Percentiles rank a stretch among this genome's conserved stretches.
phyloP scores from a whole-genome alignment of 2,797 vertebrate species.

The Chelonia mydas region DNA sequence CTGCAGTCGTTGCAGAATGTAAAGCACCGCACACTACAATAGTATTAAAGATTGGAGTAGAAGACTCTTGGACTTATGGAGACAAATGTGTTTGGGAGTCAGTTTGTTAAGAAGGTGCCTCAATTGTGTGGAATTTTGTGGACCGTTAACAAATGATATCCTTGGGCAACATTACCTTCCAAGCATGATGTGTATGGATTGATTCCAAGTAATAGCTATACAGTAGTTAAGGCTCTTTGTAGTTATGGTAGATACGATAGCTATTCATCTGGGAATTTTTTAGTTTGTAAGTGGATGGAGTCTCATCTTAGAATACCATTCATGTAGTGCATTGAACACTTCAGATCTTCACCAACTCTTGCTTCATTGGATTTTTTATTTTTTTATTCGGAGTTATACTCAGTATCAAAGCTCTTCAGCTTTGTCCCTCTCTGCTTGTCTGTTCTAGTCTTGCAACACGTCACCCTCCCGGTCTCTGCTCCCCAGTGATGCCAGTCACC shows the following conservation, averaged over 20 bases:
- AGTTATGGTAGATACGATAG: not conserved
- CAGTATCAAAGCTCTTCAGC: not conserved
- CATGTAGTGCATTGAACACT: not conserved
- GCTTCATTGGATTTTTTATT: not conserved
- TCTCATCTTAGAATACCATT: not conserved
- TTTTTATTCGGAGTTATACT: not conserved
- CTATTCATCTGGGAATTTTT: not conserved
- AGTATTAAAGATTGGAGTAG: not conserved
- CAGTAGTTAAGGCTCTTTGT: not conserved
- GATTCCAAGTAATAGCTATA: not conserved
- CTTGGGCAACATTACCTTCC: not conserved
- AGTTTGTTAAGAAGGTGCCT: not conserved
- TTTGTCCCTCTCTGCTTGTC: not conserved
- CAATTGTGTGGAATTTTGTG: not conserved
- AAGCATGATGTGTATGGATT: not conserved
- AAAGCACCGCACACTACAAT: not conserved
- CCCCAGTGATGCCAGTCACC: not conserved
- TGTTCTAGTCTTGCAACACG: not conserved
- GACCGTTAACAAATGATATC: not conserved
- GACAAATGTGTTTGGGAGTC: not conserved
- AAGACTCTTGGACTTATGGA: not conserved
- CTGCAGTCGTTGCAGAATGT: not conserved
- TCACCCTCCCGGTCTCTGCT: not conserved
- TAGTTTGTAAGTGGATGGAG: not conserved
- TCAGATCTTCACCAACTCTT: not conserved